These are phyloP conservation scores for Tor tambroides DNA, from an alignment of 2,113 vertebrate genomes.

Conservation along the genomic window DNA sequence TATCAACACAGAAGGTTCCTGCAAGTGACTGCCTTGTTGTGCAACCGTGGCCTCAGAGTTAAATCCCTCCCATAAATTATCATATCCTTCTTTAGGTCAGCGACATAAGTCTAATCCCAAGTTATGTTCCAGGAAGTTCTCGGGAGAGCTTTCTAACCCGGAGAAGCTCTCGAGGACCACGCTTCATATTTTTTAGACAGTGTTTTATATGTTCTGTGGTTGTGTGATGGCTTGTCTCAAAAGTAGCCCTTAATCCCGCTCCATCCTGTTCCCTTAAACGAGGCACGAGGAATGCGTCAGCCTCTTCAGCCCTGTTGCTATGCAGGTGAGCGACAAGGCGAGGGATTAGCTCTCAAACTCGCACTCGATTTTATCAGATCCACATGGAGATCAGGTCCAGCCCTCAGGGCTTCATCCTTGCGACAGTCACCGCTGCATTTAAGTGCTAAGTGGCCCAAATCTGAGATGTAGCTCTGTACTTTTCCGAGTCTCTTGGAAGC, in stretches of 20 bases:
- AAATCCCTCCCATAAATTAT: conserved; percentile 50
- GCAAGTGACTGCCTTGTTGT: conserved; percentile 61
- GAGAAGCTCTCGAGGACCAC: conserved; percentile 66
- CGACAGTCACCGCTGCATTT: neutral
- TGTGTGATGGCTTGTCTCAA: conserved; percentile 63
- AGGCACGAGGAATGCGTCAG: conserved; percentile 48
- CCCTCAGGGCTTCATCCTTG: conserved; percentile 8
- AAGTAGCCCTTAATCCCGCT: conserved; percentile 63
- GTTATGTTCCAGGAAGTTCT: conserved; percentile 64
- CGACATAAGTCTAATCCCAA: conserved; percentile 43
- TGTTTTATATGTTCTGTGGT: conserved; percentile 64
- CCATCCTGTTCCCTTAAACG: conserved; percentile 59
- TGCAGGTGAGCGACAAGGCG: conserved; percentile 47
- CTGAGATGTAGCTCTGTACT: conserved; percentile 16
- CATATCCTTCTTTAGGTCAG: conserved; percentile 36
- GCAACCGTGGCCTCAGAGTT: conserved; percentile 70
- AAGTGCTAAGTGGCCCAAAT: conserved; percentile 10
- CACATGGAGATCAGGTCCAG: conserved; percentile 34
- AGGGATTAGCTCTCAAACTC: conserved; percentile 33
- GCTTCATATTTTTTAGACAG: conserved; percentile 53
- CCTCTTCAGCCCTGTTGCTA: conserved; percentile 43
- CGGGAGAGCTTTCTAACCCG: conserved; percentile 64
- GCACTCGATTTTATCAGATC: conserved; percentile 31
- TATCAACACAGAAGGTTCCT: conserved; percentile 66
- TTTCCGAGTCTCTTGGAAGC: neutral